Conservation (phyloP, 1,140 invertebrate species). For the Drosophila tsacasi region DNA sequence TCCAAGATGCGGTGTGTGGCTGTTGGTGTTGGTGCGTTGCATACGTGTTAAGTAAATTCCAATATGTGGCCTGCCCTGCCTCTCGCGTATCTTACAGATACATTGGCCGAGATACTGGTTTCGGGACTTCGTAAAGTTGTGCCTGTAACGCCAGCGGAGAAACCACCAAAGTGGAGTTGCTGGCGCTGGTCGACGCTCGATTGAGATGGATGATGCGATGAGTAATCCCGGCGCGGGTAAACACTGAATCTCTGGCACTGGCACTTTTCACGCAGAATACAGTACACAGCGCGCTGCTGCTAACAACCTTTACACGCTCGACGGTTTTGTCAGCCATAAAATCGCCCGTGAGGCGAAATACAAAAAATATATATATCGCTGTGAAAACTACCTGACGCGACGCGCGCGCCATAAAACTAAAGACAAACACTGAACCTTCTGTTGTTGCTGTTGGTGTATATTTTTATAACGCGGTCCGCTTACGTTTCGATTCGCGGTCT, state of each 20-base stretch:
- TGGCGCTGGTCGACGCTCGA: conserved; percentile 3
- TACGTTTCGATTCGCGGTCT: conserved; percentile 59
- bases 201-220: conserved; percentile 28
- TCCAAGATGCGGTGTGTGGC: not conserved
- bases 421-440: conserved; percentile 58
- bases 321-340: conserved; percentile 61
- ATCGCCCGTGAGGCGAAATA: conserved; percentile 48
- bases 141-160: conserved; percentile 31
- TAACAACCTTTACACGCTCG: conserved; percentile 75
- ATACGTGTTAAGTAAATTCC: conserved; percentile 80
- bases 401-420: conserved; percentile 75
- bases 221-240: conserved; percentile 54
- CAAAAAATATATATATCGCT: conserved; percentile 46
- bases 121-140: conserved; percentile 70
- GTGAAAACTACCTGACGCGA: conserved; percentile 76
- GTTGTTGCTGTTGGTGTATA: conserved; percentile 40
- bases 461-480: conserved; percentile 67
- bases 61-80: conserved; percentile 67
- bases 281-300: conserved; percentile 37
- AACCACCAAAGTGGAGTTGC: conserved; percentile 49
- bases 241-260: conserved; percentile 42
- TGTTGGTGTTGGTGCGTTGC: conserved; percentile 55
- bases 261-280: conserved; percentile 42
- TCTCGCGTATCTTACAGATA: conserved; percentile 78
- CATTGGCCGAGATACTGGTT: conserved; percentile 78